Conservation (phyloP, 2,113 vertebrate genomes). For the cat (Felis catus) region DNA sequence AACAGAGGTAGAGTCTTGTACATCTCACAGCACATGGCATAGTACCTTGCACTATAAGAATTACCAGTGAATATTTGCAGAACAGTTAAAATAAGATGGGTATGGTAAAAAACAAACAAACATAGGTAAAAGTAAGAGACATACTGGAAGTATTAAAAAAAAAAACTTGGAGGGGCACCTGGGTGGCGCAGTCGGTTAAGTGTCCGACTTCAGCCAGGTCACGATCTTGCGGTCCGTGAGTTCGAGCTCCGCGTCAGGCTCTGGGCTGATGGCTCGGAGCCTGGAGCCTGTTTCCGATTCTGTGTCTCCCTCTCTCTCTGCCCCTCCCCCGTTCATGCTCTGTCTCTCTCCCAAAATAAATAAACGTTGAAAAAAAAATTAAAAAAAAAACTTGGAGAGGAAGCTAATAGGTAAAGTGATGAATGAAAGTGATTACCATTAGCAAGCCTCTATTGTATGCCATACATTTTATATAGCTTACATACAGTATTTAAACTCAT, state of each 20-base stretch:
- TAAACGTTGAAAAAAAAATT: too few species aligned
- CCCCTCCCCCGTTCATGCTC: too few species aligned
- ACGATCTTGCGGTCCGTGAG: too few species aligned
- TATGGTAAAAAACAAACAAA: neutral
- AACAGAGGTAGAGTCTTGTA: neutral
- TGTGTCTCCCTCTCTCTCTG: too few species aligned
- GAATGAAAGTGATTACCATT: neutral
- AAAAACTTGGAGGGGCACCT: neutral
- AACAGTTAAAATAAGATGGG: neutral
- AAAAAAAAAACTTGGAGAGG: neutral
- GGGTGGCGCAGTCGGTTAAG: too few species aligned
- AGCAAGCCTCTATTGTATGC: neutral
- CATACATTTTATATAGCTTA: neutral
- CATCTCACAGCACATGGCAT: neutral
- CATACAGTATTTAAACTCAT: neutral
- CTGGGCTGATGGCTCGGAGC: too few species aligned
- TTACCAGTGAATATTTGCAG: neutral
- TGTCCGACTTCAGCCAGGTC: too few species aligned
- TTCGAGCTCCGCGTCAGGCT: too few species aligned
- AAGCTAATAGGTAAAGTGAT: neutral
- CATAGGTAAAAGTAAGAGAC: neutral
- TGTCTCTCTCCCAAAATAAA: too few species aligned
- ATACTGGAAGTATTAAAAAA: neutral
- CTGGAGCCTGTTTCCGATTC: too few species aligned
- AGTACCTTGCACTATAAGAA: neutral